These are phyloP conservation scores for Aulostomus chinensis DNA, from an alignment of 2,797 vertebrate species.

Conservation along the genomic window DNA sequence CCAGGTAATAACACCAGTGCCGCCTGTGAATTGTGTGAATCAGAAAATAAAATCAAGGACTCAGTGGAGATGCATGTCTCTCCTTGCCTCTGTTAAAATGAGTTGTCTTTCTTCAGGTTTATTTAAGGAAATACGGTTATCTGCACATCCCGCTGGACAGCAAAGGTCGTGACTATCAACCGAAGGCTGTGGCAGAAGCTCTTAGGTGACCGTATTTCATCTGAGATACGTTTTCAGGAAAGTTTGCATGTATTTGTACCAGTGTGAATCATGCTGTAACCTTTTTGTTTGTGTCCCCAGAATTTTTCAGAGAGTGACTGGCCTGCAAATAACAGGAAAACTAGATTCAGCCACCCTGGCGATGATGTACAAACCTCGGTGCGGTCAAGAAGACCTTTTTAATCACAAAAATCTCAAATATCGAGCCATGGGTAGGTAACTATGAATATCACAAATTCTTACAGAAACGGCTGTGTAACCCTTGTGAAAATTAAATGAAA, in stretches of 20 bases:
- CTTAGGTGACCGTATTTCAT: conserved; percentile 80
- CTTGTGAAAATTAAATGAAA: not conserved
- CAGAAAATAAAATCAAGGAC: no score
- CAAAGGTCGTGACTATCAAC: conserved; percentile 46
- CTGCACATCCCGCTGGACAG: conserved; percentile 77
- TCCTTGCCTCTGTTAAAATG: no score
- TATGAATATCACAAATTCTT: no score
- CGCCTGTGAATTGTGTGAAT: no score
- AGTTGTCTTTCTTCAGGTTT: conserved; percentile 68
- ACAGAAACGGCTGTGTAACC: no score
- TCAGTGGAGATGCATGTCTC: no score
- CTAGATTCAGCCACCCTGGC: conserved; percentile 74
- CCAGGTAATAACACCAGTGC: no score
- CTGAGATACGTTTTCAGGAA: not conserved
- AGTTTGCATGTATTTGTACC: not conserved
- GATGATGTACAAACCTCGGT: conserved; percentile 83
- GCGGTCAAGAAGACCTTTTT: conserved; percentile 84
- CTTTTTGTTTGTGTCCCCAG: conserved; percentile 61
- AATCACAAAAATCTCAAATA: conserved; percentile 78
- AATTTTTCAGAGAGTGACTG: conserved; percentile 81
- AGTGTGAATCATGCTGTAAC: no score
- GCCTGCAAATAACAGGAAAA: conserved; percentile 74
- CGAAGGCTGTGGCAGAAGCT: conserved; percentile 74
- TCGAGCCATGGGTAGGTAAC: conserved; percentile 77
- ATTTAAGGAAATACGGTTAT: conserved; percentile 83